Base-by-base conservation (phyloP, 2,797 vertebrate genomes). In the Enteromius fasciolatus region DNA sequence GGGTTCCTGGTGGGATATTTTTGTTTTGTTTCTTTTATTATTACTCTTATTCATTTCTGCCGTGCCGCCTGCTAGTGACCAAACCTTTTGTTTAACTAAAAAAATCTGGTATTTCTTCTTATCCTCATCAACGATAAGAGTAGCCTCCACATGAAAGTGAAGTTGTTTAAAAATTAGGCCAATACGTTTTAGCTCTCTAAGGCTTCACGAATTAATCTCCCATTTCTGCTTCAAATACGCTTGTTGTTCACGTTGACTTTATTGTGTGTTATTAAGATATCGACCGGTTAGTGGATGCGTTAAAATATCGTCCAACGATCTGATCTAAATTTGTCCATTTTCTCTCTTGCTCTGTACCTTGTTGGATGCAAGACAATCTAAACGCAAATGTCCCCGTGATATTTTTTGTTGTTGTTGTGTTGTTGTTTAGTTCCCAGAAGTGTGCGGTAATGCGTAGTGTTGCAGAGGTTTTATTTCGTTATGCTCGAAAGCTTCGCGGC, bases 291-390 rank as follows among this genome's bases (percentile, higher is more conserved):
- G 52, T 18, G 50, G 41, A 28, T 44, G 6, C 33, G 18, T 61
- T 23, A 2, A 63, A 59, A 41, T 28, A 46, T 59, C 36, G 25
- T 72, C 77, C 64, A 12, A 72, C 11, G 1, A 70, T 23, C 31
- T 14, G 17, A 70, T 70, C 12, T 17, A 20, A 48, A 31, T 31
- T 3, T 2, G 15, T 72, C 28, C 23, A 79, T 36, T 78, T 57
- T 85, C 91, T 77, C 28, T 84, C 79, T 85, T 64, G 72, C 73
- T 77, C 64, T 91, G 39, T 41, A 41, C 9, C 39, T 41, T 75
- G 83, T 90, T 92, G 90, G 89, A 92, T 89, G 92, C 93, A 92
- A 93, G 93, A 94, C 93, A 93, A 94, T 94, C 92, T 81, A 92
- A 94, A 90, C 90, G 91, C 90, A 91, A 33, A 63, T 4, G 8